phyloP scores from a whole-genome alignment of 2,888 invertebrate species.

The Torymus texanus region DNA sequence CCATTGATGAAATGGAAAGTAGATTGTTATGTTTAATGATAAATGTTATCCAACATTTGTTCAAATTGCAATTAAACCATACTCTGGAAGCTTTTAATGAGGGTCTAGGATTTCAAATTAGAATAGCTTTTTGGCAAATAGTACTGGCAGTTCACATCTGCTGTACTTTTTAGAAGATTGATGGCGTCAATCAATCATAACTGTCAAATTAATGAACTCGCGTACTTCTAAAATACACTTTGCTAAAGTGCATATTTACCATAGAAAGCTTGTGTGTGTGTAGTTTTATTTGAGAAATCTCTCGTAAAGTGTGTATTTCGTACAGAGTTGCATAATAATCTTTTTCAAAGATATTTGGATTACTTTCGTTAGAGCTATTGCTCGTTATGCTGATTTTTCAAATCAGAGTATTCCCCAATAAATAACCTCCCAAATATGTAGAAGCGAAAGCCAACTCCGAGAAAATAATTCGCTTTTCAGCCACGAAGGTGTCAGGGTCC shows the following conservation, averaged over 20 bases:
- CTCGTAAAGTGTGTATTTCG: background rate
- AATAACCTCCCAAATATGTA: no score
- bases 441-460: no score
- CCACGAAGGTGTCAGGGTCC: no score
- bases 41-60: constrained; percentile 2
- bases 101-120: background rate
- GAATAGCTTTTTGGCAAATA: background rate
- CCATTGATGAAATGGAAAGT: no score
- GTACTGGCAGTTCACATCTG: no score
- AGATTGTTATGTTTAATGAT: constrained; percentile 8
- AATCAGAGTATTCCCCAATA: no score
- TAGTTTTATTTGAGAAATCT: no score
- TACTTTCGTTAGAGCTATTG: no score
- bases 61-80: constrained; percentile 12
- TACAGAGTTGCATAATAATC: no score
- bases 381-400: no score
- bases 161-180: constrained; percentile 2
- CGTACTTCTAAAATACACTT: background rate
- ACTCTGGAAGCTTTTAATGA: background rate
- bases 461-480: no score
- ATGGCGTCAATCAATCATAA: constrained; percentile 22
- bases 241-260: background rate
- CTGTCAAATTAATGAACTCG: constrained; percentile 15
- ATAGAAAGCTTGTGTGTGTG: constrained; percentile 1
- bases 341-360: no score